Percentiles rank a stretch among this genome's conserved stretches.
Evolutionary conservation across 2,888 invertebrate genomes (phyloP).

Genomic region (Nebria brevicollis): DNA sequence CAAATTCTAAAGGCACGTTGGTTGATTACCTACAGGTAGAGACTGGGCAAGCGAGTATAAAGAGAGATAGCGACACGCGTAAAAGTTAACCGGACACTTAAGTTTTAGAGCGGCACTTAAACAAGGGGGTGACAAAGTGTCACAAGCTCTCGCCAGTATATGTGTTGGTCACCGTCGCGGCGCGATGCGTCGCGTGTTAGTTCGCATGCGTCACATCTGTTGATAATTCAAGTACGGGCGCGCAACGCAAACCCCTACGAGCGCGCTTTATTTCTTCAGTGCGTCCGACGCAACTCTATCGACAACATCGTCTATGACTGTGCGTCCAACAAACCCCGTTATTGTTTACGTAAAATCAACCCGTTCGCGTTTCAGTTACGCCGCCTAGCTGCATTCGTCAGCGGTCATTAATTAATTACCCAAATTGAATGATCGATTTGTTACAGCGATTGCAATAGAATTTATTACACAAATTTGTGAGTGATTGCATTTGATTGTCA

Average conservation of each 20-base stretch:
- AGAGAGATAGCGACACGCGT: constrained; percentile 1
- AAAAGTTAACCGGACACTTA: constrained; percentile 43
- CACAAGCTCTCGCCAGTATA: constrained; percentile 9
- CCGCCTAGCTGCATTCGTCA: background rate
- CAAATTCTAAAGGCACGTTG: background rate
- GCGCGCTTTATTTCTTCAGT: constrained; percentile 19
- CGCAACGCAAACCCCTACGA: background rate
- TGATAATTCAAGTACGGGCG: constrained; percentile 17
- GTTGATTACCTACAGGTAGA: background rate
- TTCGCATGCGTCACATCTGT: constrained; percentile 34
- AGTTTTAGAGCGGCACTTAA: constrained; percentile 44
- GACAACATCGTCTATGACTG: background rate
- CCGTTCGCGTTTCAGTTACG: background rate
- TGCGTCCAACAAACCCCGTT: background rate
- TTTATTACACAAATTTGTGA: constrained; percentile 13
- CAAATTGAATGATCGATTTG: background rate
- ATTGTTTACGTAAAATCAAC: background rate
- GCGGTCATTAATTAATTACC: background rate
- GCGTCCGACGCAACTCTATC: constrained; percentile 19
- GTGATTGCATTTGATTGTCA: constrained; percentile 3
- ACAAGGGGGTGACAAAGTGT: constrained; percentile 50
- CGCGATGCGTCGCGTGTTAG: constrained; percentile 29
- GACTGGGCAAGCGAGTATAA: background rate
- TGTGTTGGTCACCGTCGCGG: constrained; percentile 25
- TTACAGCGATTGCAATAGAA: background rate